phyloP scores from a whole-genome alignment of 2,888 invertebrate genomes.

The Diarsia dahlii region DNA sequence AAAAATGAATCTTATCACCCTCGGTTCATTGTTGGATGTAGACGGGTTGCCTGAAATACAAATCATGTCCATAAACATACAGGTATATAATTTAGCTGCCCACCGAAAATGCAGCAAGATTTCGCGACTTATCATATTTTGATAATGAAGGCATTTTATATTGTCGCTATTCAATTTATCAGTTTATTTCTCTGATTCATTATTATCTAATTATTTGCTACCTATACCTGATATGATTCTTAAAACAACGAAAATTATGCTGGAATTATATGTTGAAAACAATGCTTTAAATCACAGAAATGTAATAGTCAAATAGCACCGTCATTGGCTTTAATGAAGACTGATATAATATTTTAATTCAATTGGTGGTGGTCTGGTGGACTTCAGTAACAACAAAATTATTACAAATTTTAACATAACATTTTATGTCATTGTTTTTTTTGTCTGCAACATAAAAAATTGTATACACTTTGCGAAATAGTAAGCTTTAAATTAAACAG shows the following conservation, averaged over 20 bases:
- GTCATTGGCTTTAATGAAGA: constrained; percentile 57
- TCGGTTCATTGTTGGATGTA: not conserved
- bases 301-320: constrained; percentile 25
- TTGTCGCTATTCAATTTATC: not conserved
- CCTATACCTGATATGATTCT: not conserved
- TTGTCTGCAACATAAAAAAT: constrained; percentile 20
- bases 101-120: constrained; percentile 18
- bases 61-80: not conserved
- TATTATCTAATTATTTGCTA: not conserved
- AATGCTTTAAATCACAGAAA: constrained; percentile 26
- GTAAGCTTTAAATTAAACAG: not conserved
- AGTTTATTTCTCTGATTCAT: not conserved
- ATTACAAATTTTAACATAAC: constrained; percentile 6
- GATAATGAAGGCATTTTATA: not conserved
- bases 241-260: constrained; percentile 5
- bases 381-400: constrained; percentile 36
- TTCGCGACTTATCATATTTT: not conserved
- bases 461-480: constrained; percentile 14
- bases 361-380: constrained; percentile 41
- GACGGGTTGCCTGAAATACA: not conserved
- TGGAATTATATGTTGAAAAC: not conserved
- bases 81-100: constrained; percentile 14
- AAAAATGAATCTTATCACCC: not conserved
- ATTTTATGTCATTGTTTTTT: constrained; percentile 23
- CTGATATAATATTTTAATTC: constrained; percentile 57